A percentile compares a stretch with the other conserved stretches of the same genome.
These are phyloP conservation scores for Columba janthina DNA, from an alignment of 2,113 vertebrate genomes.

Conservation along the genomic window DNA sequence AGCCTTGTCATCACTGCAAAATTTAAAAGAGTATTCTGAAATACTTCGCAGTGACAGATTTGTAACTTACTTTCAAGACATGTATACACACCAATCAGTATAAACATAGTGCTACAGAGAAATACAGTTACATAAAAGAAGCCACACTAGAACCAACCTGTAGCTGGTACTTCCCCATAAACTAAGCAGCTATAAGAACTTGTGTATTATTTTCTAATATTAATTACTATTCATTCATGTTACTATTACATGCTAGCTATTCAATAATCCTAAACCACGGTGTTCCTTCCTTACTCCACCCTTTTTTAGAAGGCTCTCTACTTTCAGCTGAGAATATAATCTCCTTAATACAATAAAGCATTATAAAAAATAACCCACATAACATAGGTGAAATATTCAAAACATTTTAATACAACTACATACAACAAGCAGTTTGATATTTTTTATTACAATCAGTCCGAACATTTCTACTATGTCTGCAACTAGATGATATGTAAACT, in stretches of 20 bases:
- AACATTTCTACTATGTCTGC: neutral
- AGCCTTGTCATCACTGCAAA: conserved; percentile 73
- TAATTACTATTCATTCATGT: neutral
- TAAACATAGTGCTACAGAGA: neutral
- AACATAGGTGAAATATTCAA: neutral
- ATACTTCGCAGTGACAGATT: neutral
- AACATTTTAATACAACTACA: neutral
- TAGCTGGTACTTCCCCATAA: neutral
- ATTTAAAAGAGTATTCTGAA: neutral
- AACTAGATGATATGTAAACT: neutral
- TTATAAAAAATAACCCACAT: neutral
- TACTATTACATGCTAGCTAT: neutral
- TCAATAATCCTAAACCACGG: neutral
- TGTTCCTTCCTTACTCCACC: accelerated
- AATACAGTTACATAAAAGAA: neutral
- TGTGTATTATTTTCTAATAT: neutral
- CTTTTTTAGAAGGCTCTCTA: neutral
- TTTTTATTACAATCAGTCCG: neutral
- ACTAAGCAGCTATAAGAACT: neutral
- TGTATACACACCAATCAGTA: neutral
- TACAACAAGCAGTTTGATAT: neutral
- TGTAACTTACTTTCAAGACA: neutral
- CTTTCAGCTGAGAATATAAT: neutral
- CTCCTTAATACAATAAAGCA: neutral
- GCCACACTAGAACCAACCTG: neutral